Evolutionary conservation across 2,888 invertebrate species (phyloP), one percentile per base, ranked within the genome.

Genomic region (Xanthorhoe designata): DNA sequence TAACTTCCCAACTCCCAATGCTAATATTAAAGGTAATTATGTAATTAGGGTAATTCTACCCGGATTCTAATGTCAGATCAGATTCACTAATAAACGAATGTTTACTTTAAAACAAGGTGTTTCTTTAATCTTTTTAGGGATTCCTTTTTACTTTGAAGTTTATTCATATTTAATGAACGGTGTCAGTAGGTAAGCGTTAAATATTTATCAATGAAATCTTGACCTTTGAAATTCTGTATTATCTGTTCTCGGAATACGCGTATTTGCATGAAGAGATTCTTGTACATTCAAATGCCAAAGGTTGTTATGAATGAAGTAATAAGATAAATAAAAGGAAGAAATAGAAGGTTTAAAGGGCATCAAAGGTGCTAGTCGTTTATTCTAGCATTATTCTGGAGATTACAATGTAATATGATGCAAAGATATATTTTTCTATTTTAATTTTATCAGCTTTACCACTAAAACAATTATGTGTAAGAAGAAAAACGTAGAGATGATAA

Each of bases 1-100:
- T 80, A 83, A 84, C 83, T 38, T 50, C 51, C 61, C 38, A 47
- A 18, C 47, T 64, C 60, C 63, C 66, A 71, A 72, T 74, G 68
- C 65, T 73, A 73, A 71, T 72, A 62, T 61, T 53, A 61, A 68
- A 62, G 66, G 53, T 69, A 65, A 71, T 71, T 69, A 63, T 50
- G 49, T 62, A 66, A 66, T 71, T 66, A 66, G 64, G 53, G 57
- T 68, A 64, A 64, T 64, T 58, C 32, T 42, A 42, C 58, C 57
- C 59, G 54, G 47, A 52, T 64, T 54, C 50, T 18, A 32, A 59
- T 62, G 47, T 52, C 45, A 35, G 52, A 61, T 56, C 56, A 56
- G 52, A 49, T 61, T 61, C 38, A n/a, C 47, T 45, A 29, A 63
- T 63, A 45, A 24, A n/a, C 38, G 10, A 38, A 38, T 38, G 4